phyloP scores from a whole-genome alignment of 2,888 invertebrate genomes.

The Oeneis ivallda region DNA sequence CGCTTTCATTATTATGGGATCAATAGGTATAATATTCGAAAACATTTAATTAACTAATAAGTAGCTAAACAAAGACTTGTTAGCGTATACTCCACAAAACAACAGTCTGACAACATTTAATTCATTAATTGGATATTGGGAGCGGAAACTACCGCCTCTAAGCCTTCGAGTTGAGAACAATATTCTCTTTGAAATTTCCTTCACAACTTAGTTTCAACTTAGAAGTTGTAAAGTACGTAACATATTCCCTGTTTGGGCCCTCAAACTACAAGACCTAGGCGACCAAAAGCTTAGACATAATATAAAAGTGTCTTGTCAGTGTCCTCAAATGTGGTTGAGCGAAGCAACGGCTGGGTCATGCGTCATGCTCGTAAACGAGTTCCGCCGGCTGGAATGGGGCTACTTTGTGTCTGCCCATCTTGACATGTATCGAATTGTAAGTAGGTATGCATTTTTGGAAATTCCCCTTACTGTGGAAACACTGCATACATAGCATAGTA shows the following conservation, averaged over 20 bases:
- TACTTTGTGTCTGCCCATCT: no score
- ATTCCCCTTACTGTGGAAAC: no score
- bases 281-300: background rate
- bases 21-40: no score
- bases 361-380: no score
- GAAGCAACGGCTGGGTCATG: no score
- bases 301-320: no score
- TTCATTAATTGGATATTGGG: conserved; percentile 25
- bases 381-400: no score
- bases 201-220: conserved; percentile 31
- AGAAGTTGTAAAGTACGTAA: conserved; percentile 23
- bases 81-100: background rate
- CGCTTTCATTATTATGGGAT: no score
- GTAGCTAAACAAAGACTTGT: background rate
- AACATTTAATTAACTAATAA: background rate
- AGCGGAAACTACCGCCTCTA: conserved; percentile 17
- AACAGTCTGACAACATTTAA: conserved; percentile 2
- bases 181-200: conserved; percentile 38
- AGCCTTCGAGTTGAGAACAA: conserved; percentile 30
- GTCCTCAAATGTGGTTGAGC: no score
- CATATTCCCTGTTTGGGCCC: conserved; percentile 17
- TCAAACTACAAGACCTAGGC: background rate
- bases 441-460: no score
- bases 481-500: no score
- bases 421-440: no score